These are phyloP conservation scores for Notodonta ziczac DNA, from an alignment of 2,888 invertebrate species.

Conservation along the genomic window DNA sequence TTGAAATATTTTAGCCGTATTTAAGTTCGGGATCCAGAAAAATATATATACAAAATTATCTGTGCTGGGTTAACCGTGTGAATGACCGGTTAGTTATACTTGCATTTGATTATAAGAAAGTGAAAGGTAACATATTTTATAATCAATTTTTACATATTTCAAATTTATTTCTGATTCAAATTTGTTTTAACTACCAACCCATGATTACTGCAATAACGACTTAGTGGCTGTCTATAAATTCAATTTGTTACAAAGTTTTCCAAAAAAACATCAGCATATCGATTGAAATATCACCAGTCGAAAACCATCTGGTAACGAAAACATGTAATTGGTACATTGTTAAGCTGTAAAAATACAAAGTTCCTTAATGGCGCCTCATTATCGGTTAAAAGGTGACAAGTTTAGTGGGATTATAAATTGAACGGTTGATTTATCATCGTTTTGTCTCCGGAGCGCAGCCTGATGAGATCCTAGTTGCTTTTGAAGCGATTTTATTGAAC, in stretches of 20 bases:
- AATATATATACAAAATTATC: too few relatives aligned
- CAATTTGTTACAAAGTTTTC: background rate
- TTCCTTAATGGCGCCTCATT: slow-evolving; percentile 63
- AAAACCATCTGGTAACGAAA: slow-evolving; percentile 17
- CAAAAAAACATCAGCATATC: background rate
- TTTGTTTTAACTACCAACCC: too few relatives aligned
- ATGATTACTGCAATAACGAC: background rate
- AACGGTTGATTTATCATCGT: slow-evolving; percentile 63
- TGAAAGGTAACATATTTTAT: too few relatives aligned
- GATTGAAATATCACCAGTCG: background rate
- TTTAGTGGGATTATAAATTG: slow-evolving; percentile 70
- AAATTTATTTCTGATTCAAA: too few relatives aligned
- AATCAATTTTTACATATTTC: too few relatives aligned
- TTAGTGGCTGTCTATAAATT: background rate
- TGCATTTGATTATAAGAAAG: too few relatives aligned
- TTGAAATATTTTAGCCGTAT: too few relatives aligned
- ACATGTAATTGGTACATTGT: slow-evolving; percentile 42
- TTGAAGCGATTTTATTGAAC: slow-evolving; percentile 61
- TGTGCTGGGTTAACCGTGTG: too few relatives aligned
- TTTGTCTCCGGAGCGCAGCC: slow-evolving; percentile 59
- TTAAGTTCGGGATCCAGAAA: too few relatives aligned
- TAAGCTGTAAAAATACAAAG: slow-evolving; percentile 52
- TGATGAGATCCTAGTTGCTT: slow-evolving; percentile 53
- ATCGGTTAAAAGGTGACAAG: slow-evolving; percentile 64
- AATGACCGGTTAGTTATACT: too few relatives aligned